Evolutionary conservation across 2,888 invertebrate species (phyloP).

Genomic region (Penaeus monodon): DNA sequence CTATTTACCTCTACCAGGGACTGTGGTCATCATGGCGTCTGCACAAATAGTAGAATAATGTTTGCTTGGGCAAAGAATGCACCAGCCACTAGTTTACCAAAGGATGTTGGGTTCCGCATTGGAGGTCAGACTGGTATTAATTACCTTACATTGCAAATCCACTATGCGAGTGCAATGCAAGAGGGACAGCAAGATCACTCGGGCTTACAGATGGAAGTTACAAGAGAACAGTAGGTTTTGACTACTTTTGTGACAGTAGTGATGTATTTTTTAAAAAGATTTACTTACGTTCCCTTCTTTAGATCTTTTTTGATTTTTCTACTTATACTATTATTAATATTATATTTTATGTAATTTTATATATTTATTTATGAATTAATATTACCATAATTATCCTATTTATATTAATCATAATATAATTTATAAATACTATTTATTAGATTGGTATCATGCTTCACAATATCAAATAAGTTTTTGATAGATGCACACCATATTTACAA

Average conservation of each 20-base stretch:
- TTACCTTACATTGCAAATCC: slow-evolving; percentile 74
- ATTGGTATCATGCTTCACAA: too few species aligned
- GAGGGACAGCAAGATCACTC: slow-evolving; percentile 61
- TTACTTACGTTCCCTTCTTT: neutral
- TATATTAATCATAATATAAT: too few species aligned
- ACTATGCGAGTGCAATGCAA: slow-evolving; percentile 71
- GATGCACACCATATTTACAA: too few species aligned
- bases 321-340: too few species aligned
- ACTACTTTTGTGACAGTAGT: neutral
- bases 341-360: neutral
- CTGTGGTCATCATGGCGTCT: slow-evolving; percentile 72
- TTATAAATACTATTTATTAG: too few species aligned
- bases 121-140: slow-evolving; percentile 72
- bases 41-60: slow-evolving; percentile 71
- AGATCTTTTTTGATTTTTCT: neutral
- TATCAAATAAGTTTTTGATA: too few species aligned
- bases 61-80: slow-evolving; percentile 78
- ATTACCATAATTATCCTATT: too few species aligned
- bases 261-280: too few species aligned
- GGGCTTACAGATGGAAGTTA: slow-evolving; percentile 62
- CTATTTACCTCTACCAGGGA: slow-evolving; percentile 68
- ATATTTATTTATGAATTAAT: too few species aligned
- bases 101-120: slow-evolving; percentile 74
- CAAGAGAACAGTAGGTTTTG: slow-evolving; percentile 30
- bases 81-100: slow-evolving; percentile 72